Conservation (phyloP, 2,888 invertebrate genomes). For the Sminthurides aquaticus region DNA sequence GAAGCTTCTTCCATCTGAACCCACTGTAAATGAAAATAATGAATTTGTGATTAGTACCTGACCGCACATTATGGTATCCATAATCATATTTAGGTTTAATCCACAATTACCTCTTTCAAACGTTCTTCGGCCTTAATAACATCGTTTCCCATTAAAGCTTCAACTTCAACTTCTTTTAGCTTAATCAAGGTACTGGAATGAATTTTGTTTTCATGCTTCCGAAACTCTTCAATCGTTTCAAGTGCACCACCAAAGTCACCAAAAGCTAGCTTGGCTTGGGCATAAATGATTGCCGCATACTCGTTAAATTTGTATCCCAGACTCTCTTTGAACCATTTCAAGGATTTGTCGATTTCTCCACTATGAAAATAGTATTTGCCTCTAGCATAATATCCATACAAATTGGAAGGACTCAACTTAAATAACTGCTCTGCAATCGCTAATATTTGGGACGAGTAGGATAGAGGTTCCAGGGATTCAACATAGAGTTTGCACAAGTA, state of each 20-base stretch:
- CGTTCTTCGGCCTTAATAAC: conserved; percentile 3
- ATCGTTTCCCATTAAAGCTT: conserved; percentile 10
- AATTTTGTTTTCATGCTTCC: conserved; percentile 5
- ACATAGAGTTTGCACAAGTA: conserved; percentile 39
- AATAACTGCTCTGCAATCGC: conserved; percentile 33
- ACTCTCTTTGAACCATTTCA: conserved; percentile 35
- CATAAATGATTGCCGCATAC: conserved; percentile 29
- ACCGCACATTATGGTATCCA: not conserved
- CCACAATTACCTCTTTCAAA: conserved; percentile 5
- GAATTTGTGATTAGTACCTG: not conserved
- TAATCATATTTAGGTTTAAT: not conserved
- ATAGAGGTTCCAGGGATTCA: conserved; percentile 20
- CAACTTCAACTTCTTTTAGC: conserved; percentile 6
- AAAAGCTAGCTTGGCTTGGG: conserved; percentile 30
- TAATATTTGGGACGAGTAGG: conserved; percentile 16
- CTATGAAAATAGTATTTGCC: conserved; percentile 36
- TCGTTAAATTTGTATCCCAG: conserved; percentile 33
- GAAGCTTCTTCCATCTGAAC: not conserved
- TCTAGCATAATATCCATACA: conserved; percentile 37
- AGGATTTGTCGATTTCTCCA: conserved; percentile 23
- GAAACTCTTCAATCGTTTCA: conserved; percentile 12
- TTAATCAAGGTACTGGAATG: not conserved
- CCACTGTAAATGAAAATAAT: conserved; percentile 11
- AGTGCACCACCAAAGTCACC: conserved; percentile 34
- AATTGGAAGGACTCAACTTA: conserved; percentile 38